Base-by-base conservation (phyloP, 2,797 vertebrate species). In the Hoplostethus atlanticus region DNA sequence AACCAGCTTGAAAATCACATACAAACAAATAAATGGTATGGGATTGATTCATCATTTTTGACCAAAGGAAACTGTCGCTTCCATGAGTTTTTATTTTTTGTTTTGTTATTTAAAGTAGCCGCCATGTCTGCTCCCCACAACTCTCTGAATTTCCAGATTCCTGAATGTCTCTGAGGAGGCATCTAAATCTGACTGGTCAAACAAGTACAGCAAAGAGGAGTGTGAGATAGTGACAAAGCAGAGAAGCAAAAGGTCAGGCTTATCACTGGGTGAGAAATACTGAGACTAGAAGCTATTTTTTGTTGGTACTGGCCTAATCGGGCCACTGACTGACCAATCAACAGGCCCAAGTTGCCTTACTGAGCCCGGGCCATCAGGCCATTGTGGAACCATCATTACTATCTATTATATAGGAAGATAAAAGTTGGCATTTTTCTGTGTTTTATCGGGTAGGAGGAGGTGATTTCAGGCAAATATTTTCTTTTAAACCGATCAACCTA, bases 221-320 rank as follows among this genome's bases (percentile, higher is more conserved):
- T 28, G 3, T 28, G 28, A 28, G 28, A 1, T 2, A 28, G 28
- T 28, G 28, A 28, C 28, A 28, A 28, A 28, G 28, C 40, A 64
- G 42, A 68, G 31, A 30, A 28, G 28, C 47, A 48, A 31, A 40
- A 51, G n/a, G 64, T 50, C 17, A 47, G 36, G 28, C 60, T 74
- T 47, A 68, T 64, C 56, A 48, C 40, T 36, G 11, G 53, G 34
- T 36, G 66, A 78, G 75, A 68, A 80, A 84, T 53, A 30, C 62
- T 31, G 46, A 12, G n/a, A 67, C 52, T 13, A 38, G 21, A 48
- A 76, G 38, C 30, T 62, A 56, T 65, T 60, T 40, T 25, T 69
- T 36, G 74, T 51, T 61, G 68, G 68, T 47, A 58, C 38, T 57
- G 31, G 46, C 51, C 59, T 42, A 62, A 44, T 38, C 34, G 34